Evolutionary conservation across 2,797 vertebrate genomes (phyloP).

Genomic region (Intellagama lesueurii): DNA sequence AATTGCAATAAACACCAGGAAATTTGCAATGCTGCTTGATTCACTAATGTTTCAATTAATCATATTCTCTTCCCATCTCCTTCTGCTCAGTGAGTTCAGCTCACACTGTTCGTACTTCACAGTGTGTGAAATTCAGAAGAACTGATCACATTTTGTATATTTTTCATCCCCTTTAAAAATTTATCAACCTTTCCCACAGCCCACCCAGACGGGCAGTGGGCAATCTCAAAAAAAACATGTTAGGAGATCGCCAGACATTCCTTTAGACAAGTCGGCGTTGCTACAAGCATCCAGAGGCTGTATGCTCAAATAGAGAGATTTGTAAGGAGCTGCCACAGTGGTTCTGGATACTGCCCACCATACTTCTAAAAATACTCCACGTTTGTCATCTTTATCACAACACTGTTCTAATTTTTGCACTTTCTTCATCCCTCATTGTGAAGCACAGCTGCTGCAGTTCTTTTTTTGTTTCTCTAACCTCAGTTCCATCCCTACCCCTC

Average conservation of each 20-base stretch:
- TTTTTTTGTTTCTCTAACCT: background rate
- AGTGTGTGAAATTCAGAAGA: constrained; percentile 22
- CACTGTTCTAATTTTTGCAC: background rate
- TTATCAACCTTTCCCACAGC: constrained; percentile 35
- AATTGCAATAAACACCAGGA: constrained; percentile 21
- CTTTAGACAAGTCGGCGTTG: background rate
- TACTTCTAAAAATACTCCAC: constrained; percentile 12
- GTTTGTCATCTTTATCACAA: constrained; percentile 25
- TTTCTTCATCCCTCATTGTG: background rate
- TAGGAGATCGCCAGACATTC: background rate
- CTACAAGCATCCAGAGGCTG: background rate
- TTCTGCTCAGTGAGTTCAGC: constrained; percentile 32
- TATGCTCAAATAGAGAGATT: background rate
- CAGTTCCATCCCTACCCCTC: constrained; percentile 13
- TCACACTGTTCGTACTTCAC: constrained; percentile 31
- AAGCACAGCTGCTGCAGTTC: background rate
- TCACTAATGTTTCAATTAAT: constrained; percentile 43
- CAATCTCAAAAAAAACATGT: background rate
- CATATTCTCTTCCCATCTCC: constrained; percentile 54
- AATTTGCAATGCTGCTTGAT: constrained; percentile 24
- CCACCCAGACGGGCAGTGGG: background rate
- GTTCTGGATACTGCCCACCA: constrained; percentile 20
- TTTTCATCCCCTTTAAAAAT: constrained; percentile 5
- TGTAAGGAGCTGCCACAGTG: background rate
- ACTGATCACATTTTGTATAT: constrained; percentile 38